Conservation (phyloP, 2,888 invertebrate species). For the Sarcophaga caerulescens region DNA sequence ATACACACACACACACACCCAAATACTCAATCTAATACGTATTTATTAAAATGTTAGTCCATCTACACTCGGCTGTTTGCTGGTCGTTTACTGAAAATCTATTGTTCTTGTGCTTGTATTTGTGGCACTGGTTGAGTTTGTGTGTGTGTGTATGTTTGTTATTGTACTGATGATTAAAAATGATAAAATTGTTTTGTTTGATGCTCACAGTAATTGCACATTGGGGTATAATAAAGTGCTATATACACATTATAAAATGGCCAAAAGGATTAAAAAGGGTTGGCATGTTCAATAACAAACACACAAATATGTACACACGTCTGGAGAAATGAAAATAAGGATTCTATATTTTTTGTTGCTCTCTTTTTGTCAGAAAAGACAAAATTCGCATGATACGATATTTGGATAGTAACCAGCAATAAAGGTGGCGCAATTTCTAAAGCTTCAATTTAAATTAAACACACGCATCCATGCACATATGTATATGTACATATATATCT, state of each 20-base stretch:
- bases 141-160: constrained; percentile 23
- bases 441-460: constrained; percentile 43
- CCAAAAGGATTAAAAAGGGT: constrained; percentile 76
- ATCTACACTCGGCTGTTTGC: too few species aligned
- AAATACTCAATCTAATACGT: neutral
- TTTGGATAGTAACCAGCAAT: constrained; percentile 11
- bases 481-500: constrained; percentile 9
- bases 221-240: constrained; percentile 80
- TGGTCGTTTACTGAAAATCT: neutral
- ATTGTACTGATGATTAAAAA: constrained; percentile 78
- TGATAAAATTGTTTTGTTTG: constrained; percentile 80
- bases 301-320: neutral
- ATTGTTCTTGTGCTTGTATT: constrained; percentile 36
- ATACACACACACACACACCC: constrained; percentile 33
- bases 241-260: constrained; percentile 81
- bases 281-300: constrained; percentile 23
- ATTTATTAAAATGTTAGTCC: too few species aligned
- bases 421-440: constrained; percentile 62
- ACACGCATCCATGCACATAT: constrained; percentile 7
- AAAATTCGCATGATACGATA: neutral
- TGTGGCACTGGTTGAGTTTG: neutral
- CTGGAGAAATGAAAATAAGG: constrained; percentile 28
- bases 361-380: neutral
- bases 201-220: constrained; percentile 77
- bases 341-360: neutral